phyloP scores from a whole-genome alignment of 2,797 vertebrate genomes.

The Scarus forsteni region DNA sequence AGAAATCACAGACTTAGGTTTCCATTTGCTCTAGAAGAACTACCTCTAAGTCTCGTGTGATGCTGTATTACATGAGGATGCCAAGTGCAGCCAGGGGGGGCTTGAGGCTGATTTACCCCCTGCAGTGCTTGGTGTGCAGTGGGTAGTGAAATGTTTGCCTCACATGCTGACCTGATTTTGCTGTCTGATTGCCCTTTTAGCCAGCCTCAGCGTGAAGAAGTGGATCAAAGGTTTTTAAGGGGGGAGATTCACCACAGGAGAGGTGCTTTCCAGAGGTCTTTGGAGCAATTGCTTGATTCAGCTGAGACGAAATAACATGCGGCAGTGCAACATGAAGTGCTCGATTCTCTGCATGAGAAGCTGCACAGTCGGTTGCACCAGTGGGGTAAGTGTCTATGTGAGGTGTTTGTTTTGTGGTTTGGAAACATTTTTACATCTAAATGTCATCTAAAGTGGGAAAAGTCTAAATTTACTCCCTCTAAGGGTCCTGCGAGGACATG shows the following conservation, averaged over 20 bases:
- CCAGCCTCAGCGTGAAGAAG: conserved; percentile 18
- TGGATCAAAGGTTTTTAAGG: conserved; percentile 46
- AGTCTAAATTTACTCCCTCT: background rate
- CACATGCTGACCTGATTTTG: conserved; percentile 57
- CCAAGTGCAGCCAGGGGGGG: conserved; percentile 21
- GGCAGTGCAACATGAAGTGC: background rate
- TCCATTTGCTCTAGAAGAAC: conserved; percentile 4
- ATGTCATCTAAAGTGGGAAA: background rate
- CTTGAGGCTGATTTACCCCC: conserved; percentile 49
- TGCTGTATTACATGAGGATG: conserved; percentile 15
- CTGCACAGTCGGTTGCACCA: background rate
- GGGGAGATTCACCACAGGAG: conserved; percentile 19
- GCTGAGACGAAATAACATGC: background rate
- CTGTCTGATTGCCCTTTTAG: conserved; percentile 48
- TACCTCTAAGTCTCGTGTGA: background rate
- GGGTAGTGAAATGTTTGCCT: conserved; percentile 55
- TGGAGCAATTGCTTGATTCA: conserved; percentile 25
- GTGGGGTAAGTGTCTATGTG: background rate
- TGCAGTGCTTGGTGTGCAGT: conserved; percentile 40
- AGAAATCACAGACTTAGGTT: background rate
- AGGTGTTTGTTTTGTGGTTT: conserved; percentile 2
- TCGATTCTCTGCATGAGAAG: conserved; percentile 12
- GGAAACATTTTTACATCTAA: background rate
- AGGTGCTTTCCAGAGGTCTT: conserved; percentile 16
- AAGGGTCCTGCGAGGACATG: background rate